Conservation (phyloP, 2,888 invertebrate species). For the Ceramica pisi region DNA sequence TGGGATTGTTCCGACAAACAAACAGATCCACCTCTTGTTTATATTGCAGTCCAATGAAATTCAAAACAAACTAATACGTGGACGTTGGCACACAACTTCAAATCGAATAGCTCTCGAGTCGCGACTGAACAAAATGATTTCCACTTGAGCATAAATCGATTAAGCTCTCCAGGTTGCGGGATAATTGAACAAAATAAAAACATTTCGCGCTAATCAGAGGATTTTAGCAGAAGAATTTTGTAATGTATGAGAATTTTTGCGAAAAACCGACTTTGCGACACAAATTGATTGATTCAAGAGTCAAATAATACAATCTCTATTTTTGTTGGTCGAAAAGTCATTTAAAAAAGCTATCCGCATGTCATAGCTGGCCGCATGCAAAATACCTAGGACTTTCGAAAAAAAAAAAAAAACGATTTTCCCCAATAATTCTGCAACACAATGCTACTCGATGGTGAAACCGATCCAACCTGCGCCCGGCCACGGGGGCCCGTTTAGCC, state of each 20-base stretch:
- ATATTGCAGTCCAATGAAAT: slow-evolving; percentile 33
- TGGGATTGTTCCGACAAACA: background rate
- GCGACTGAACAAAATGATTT: slow-evolving; percentile 44
- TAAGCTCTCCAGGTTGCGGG: slow-evolving; percentile 2
- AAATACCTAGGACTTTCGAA: too few relatives aligned
- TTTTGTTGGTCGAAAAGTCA: too few relatives aligned
- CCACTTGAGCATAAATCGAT: slow-evolving; percentile 37
- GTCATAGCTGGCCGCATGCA: too few relatives aligned
- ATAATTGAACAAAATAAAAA: background rate
- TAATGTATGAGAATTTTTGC: too few relatives aligned
- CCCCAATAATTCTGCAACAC: background rate
- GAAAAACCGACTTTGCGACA: too few relatives aligned
- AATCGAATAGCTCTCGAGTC: slow-evolving; percentile 30
- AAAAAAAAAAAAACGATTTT: too few relatives aligned
- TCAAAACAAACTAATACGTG: slow-evolving; percentile 29
- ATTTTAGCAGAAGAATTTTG: too few relatives aligned
- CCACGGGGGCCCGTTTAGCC: slow-evolving; percentile 34
- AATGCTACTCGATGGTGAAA: background rate
- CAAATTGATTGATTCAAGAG: too few relatives aligned
- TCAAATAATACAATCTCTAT: too few relatives aligned
- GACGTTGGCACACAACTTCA: slow-evolving; percentile 19
- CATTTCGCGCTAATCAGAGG: too few relatives aligned
- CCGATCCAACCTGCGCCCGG: slow-evolving; percentile 12
- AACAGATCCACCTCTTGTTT: slow-evolving; percentile 31
- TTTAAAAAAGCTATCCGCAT: too few relatives aligned